Base-by-base conservation (phyloP, 30 jellyfish, hydroid and myxozoan species). In the Turritopsis rubra region DNA sequence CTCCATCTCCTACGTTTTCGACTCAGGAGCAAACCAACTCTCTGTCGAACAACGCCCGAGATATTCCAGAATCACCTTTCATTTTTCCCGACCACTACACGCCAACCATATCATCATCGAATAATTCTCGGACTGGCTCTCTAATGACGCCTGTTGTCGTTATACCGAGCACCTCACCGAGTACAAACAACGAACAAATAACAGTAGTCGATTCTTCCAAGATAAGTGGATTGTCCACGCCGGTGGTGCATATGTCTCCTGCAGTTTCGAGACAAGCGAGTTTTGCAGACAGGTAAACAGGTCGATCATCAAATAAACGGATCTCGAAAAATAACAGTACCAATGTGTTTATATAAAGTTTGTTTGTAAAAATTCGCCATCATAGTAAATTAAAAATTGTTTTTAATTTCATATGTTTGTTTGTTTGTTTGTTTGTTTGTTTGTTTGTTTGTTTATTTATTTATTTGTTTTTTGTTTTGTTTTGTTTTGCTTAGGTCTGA, bases 401-500 rank as follows among this genome's bases (percentile, higher is more conserved):
- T n/a, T n/a, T n/a, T n/a, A n/a, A n/a, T n/a, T n/a, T n/a, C n/a
- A n/a, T n/a, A n/a, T n/a, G n/a, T n/a, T n/a, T n/a, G n/a, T n/a
- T n/a, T n/a, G n/a, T n/a, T n/a, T n/a, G n/a, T n/a, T n/a, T n/a
- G n/a, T n/a, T n/a, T n/a, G n/a, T n/a, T n/a, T n/a, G n/a, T n/a
- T n/a, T n/a, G n/a, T n/a, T n/a, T n/a, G n/a, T n/a, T n/a, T n/a
- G n/a, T n/a, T n/a, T n/a, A n/a, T n/a, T n/a, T n/a, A n/a, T n/a
- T n/a, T n/a, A n/a, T n/a, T n/a, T n/a, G n/a, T n/a, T n/a, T 18
- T 23, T 60, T 60, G 19, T n/a, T 72, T 21, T 75, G 53, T 75
- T 31, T 52, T 28, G 72, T 29, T 41, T 68, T 66, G 25, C 78
- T 4, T 84, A 90, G 97, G 70, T 88, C 85, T 7, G 84, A 73